Evolutionary conservation across 2,797 vertebrate genomes (phyloP).

Genomic region (Avahi laniger): DNA sequence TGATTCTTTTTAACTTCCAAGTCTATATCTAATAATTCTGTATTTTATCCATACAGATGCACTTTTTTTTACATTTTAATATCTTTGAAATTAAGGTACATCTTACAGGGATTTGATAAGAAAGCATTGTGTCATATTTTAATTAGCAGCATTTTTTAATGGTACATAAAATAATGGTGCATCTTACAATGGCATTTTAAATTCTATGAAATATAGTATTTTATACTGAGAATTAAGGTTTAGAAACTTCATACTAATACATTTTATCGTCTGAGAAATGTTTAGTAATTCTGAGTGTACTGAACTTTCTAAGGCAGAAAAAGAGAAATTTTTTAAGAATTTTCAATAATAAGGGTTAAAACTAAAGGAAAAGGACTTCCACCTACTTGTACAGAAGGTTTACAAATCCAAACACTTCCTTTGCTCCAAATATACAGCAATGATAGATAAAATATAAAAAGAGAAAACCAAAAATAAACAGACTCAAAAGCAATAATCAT

Average conservation of each 20-base stretch:
- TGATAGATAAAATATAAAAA: not conserved
- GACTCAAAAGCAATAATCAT: not conserved
- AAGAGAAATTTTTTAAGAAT: not conserved
- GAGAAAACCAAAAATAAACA: not conserved
- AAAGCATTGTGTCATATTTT: not conserved
- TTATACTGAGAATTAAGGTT: not conserved
- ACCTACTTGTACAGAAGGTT: not conserved
- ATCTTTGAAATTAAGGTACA: constrained; percentile 20
- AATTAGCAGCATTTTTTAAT: constrained; percentile 1
- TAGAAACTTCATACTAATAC: not conserved
- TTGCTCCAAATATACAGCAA: not conserved
- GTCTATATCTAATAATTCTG: not conserved
- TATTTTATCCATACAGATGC: not conserved
- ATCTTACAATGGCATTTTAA: constrained; percentile 44
- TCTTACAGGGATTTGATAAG: not conserved
- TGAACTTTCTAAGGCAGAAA: constrained; percentile 1
- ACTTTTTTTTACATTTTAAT: not conserved
- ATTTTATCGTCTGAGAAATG: constrained; percentile 10
- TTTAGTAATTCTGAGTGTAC: not conserved
- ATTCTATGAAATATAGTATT: not conserved
- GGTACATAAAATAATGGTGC: not conserved
- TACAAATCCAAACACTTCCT: not conserved
- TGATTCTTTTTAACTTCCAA: not conserved
- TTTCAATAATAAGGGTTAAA: constrained; percentile 20
- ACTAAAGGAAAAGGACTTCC: constrained; percentile 4